A percentile compares a stretch with the other conserved stretches of the same genome.
phyloP scores from a whole-genome alignment of 2,797 vertebrate species.

The Melanotaenia parkinsoni region DNA sequence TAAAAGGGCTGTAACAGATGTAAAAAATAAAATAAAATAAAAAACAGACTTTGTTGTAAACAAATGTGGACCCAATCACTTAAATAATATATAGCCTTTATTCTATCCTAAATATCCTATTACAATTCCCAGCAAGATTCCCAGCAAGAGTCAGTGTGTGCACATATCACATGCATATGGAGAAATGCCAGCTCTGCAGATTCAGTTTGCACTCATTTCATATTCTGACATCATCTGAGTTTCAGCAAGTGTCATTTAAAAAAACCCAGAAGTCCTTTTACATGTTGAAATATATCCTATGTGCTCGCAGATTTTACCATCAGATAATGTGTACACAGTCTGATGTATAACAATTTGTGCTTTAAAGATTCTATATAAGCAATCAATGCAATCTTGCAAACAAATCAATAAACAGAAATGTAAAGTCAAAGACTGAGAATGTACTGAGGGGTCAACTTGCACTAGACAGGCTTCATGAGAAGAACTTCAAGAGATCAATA shows the following conservation, averaged over 20 bases:
- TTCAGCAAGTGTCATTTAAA: slow-evolving; percentile 36
- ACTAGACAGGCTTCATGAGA: slow-evolving; percentile 61
- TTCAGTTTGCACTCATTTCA: slow-evolving; percentile 55
- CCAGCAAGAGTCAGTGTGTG: slow-evolving; percentile 23
- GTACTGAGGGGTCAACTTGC: slow-evolving; percentile 30
- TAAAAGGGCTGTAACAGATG: not conserved
- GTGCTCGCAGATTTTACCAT: slow-evolving; percentile 36
- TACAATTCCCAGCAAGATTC: not conserved
- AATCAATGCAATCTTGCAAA: slow-evolving; percentile 31
- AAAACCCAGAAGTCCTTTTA: slow-evolving; percentile 36
- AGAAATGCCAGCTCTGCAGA: slow-evolving; percentile 62
- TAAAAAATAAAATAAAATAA: not conserved
- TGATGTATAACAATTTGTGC: slow-evolving; percentile 2
- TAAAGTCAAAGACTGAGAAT: slow-evolving; percentile 21
- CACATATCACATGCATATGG: slow-evolving; percentile 24
- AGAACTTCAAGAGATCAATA: slow-evolving; percentile 72
- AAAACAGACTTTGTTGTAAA: too few relatives aligned
- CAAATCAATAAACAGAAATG: slow-evolving; percentile 17
- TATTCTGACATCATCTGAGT: slow-evolving; percentile 70
- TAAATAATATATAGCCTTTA: not conserved
- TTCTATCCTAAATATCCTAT: not conserved
- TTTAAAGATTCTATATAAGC: slow-evolving; percentile 24
- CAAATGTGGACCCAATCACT: too few relatives aligned
- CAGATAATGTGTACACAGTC: slow-evolving; percentile 6
- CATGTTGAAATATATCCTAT: slow-evolving; percentile 44